These are phyloP conservation scores for Grapholita molesta DNA, from an alignment of 1,140 invertebrate genomes.

Conservation along the genomic window DNA sequence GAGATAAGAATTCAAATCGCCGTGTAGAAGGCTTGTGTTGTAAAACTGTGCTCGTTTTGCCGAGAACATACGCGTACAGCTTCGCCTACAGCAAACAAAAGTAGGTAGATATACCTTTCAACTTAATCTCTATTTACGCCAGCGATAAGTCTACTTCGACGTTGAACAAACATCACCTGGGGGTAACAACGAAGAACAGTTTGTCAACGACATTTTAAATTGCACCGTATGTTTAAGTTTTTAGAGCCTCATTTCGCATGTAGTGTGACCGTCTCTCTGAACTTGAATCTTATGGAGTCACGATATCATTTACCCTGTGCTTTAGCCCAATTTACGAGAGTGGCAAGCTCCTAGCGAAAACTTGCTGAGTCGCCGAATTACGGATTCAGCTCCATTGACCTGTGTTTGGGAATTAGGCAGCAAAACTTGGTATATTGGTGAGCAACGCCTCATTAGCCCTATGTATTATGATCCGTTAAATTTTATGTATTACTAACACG, in stretches of 20 bases:
- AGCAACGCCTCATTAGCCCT: not conserved
- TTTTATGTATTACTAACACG: no score
- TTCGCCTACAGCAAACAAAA: constrained; percentile 33
- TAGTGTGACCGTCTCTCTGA: constrained; percentile 22
- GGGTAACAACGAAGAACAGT: constrained; percentile 33
- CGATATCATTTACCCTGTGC: constrained; percentile 46
- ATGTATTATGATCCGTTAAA: no score
- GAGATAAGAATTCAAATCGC: constrained; percentile 15
- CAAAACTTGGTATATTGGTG: not conserved
- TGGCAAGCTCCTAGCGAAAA: constrained; percentile 32
- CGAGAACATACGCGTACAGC: constrained; percentile 14
- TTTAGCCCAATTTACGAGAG: constrained; percentile 41
- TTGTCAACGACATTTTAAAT: constrained; percentile 20
- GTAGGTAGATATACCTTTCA: constrained; percentile 4
- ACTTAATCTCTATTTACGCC: constrained; percentile 41
- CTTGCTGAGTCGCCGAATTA: constrained; percentile 33
- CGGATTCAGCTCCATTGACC: constrained; percentile 34
- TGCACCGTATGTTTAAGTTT: constrained; percentile 18
- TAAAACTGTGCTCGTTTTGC: constrained; percentile 9
- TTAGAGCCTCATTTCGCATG: constrained; percentile 22
- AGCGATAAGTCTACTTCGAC: constrained; percentile 44
- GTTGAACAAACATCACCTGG: constrained; percentile 41
- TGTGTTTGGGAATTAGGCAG: constrained; percentile 20
- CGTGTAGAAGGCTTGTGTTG: not conserved
- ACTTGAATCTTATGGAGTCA: constrained; percentile 33